Evolutionary conservation across 1,140 invertebrate genomes (phyloP).

Genomic region (Polyergus mexicanus): DNA sequence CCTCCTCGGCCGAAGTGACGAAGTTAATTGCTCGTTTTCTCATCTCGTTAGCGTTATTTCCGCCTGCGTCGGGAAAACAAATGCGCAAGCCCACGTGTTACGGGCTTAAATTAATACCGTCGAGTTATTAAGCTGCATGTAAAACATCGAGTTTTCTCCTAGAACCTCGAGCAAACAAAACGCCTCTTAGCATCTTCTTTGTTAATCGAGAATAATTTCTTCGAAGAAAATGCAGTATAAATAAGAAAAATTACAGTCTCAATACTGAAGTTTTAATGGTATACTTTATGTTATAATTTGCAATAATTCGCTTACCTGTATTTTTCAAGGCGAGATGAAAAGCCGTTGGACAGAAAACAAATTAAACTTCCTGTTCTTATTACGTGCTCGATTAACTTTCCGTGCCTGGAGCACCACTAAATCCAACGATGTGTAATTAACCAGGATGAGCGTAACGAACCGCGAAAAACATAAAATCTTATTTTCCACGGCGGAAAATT

Average conservation of each 20-base stretch:
- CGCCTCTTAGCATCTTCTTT: neutral
- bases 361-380: conserved; percentile 76
- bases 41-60: conserved; percentile 79
- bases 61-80: conserved; percentile 50
- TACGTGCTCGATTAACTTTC: conserved; percentile 77
- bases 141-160: conserved; percentile 29
- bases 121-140: conserved; percentile 42
- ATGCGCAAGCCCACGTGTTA: conserved; percentile 53
- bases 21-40: conserved; percentile 82
- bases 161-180: neutral
- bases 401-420: conserved; percentile 61
- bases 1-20: conserved; percentile 75
- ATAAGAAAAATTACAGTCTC: neutral
- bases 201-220: neutral
- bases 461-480: conserved; percentile 63
- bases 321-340: conserved; percentile 2
- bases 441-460: conserved; percentile 65
- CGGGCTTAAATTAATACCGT: conserved; percentile 35
- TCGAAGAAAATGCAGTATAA: neutral
- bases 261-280: neutral
- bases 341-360: conserved; percentile 20
- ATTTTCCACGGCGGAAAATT: conserved; percentile 31
- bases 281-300: neutral
- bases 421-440: conserved; percentile 73
- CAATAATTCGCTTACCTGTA: conserved; percentile 40